Evolutionary conservation across 30 jellyfish, hydroid and myxozoan species (phyloP).

Genomic region (Chrysaora quinquecirrha): DNA sequence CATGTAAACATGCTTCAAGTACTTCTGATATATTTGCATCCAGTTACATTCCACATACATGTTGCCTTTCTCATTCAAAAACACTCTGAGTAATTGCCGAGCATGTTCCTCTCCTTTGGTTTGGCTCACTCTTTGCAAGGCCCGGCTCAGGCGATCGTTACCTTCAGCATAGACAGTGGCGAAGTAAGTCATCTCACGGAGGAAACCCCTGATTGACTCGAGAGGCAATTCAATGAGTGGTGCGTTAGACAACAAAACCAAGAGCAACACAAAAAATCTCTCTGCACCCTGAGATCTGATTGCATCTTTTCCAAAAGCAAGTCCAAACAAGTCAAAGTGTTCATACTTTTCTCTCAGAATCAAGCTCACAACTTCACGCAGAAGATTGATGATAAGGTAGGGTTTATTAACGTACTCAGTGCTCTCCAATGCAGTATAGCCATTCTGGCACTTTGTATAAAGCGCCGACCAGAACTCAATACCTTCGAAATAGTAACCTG

Average conservation of each 20-base stretch:
- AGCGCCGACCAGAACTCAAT: constrained; percentile 39
- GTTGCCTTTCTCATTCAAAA: constrained; percentile 8
- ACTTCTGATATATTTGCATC: background rate
- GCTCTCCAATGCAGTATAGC: constrained; percentile 31
- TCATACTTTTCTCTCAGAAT: background rate
- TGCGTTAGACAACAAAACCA: constrained; percentile 32
- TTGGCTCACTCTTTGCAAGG: constrained; percentile 2
- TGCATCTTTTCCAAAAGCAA: constrained; percentile 19
- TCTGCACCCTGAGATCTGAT: background rate
- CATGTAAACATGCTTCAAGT: background rate
- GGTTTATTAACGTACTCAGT: background rate
- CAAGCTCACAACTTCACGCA: background rate
- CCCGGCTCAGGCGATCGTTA: background rate
- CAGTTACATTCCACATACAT: constrained; percentile 1
- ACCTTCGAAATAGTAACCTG: constrained; percentile 46
- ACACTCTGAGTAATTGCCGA: background rate
- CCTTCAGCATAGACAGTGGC: background rate
- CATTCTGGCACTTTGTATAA: background rate
- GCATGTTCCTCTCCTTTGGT: constrained; percentile 12
- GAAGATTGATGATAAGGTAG: background rate
- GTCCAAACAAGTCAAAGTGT: background rate
- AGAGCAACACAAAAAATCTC: constrained; percentile 22
- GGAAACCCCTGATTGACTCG: background rate
- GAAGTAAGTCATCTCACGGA: background rate
- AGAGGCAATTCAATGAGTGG: background rate